Evolutionary conservation across 2,113 vertebrate genomes (phyloP).

Genomic region (Suricata suricatta): DNA sequence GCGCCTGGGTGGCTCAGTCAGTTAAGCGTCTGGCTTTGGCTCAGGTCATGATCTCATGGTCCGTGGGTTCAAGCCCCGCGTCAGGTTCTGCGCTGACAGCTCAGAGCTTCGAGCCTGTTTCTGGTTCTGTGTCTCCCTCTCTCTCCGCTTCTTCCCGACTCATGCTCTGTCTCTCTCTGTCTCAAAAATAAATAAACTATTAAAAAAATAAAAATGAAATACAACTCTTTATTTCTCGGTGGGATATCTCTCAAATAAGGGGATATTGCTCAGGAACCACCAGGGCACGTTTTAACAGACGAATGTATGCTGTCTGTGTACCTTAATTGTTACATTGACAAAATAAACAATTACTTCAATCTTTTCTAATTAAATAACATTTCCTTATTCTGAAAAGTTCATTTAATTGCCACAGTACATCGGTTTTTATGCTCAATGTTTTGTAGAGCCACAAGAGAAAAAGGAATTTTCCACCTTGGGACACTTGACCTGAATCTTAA

Average conservation of each 20-base stretch:
- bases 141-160: no score
- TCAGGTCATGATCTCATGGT: no score
- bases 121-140: no score
- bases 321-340: constrained; percentile 16
- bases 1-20: no score
- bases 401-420: neutral
- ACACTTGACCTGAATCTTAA: neutral
- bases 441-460: neutral
- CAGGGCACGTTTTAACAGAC: neutral
- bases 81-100: no score
- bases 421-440: neutral
- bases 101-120: no score
- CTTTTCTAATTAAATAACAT: neutral
- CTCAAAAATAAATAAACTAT: no score
- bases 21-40: no score
- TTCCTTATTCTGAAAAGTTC: constrained; percentile 30
- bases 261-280: neutral
- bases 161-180: no score
- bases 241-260: neutral
- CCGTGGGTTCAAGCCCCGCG: no score
- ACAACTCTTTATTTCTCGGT: neutral
- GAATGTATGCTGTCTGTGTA: neutral
- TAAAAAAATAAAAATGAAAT: no score
- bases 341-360: neutral
- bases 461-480: neutral